These are phyloP conservation scores for Urocyon cinereoargenteus DNA, from an alignment of 2,797 vertebrate species.

Conservation along the genomic window DNA sequence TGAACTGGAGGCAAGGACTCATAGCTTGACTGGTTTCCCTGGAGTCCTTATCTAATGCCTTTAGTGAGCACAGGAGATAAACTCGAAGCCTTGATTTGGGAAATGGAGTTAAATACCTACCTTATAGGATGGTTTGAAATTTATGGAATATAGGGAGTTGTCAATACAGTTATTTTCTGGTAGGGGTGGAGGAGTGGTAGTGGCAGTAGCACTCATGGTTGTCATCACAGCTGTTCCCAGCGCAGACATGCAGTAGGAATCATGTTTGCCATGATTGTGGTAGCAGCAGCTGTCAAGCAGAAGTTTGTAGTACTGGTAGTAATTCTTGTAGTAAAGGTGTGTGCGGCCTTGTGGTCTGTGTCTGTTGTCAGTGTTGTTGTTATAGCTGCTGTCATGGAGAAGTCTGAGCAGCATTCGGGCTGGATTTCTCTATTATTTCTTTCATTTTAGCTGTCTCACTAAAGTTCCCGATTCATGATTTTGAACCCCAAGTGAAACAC, in stretches of 20 bases:
- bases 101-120: not conserved
- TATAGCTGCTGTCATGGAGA: not conserved
- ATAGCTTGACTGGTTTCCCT: no score
- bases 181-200: not conserved
- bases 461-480: not conserved
- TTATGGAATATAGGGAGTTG: not conserved
- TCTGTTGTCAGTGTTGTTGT: not conserved
- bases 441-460: not conserved
- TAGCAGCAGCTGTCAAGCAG: not conserved
- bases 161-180: not conserved
- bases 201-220: fast-evolving
- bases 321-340: not conserved
- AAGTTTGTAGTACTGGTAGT: not conserved
- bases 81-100: not conserved
- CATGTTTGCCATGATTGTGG: not conserved
- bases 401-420: not conserved
- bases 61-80: not conserved
- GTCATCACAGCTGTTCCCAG: fast-evolving
- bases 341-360: not conserved
- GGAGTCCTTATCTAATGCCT: not conserved
- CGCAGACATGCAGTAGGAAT: fast-evolving
- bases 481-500: not conserved
- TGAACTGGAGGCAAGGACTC: not conserved
- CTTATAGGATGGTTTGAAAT: not conserved
- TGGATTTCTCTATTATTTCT: not conserved